phyloP scores from a whole-genome alignment of 2,113 vertebrate genomes.

The Merops nubicus region DNA sequence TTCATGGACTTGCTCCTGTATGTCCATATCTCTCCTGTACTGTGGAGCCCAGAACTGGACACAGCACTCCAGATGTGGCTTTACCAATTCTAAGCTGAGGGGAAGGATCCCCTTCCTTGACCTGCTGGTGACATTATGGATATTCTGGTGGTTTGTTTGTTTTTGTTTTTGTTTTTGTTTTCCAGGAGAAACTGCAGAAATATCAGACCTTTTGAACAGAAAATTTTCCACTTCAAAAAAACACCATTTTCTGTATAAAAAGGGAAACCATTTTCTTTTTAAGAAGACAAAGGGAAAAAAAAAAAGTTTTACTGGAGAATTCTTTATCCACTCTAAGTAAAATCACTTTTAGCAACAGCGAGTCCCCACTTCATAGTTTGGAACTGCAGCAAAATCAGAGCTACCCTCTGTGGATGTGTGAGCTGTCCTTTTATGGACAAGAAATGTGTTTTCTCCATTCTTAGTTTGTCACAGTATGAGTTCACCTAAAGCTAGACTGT shows the following conservation, averaged over 20 bases:
- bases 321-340: neutral
- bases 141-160: neutral
- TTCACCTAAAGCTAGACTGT: conserved; percentile 65
- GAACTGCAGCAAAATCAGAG: conserved; percentile 44
- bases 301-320: neutral
- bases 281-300: neutral
- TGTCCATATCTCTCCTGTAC: neutral
- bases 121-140: neutral
- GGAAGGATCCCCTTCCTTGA: neutral
- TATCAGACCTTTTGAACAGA: neutral
- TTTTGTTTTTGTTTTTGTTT: too few species aligned
- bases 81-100: neutral
- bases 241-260: neutral
- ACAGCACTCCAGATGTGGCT: neutral
- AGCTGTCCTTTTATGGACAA: conserved; percentile 72
- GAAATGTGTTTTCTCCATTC: conserved; percentile 73
- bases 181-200: neutral
- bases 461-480: conserved; percentile 63
- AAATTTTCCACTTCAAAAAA: neutral
- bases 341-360: neutral
- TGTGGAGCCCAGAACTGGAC: neutral
- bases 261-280: neutral
- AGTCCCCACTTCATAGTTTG: conserved; percentile 41
- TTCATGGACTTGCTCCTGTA: rapidly evolving
- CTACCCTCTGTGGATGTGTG: conserved; percentile 51